Conservation (phyloP, 2,113 vertebrate genomes). For the Pristiophorus japonicus region DNA sequence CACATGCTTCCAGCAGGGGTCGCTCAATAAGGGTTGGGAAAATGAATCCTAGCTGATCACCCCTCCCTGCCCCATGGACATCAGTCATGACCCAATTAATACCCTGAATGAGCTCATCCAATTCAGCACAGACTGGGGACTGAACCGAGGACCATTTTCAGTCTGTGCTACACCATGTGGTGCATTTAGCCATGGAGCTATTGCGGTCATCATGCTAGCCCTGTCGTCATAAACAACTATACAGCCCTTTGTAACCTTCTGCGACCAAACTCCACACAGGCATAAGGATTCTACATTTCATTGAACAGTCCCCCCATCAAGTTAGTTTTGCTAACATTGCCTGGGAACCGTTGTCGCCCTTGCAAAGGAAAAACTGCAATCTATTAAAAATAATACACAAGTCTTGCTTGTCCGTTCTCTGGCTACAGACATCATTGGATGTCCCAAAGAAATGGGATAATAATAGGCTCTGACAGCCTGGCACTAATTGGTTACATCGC, state of each 20-base stretch:
- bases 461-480: slow-evolving; percentile 8
- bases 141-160: background rate
- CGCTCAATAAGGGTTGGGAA: background rate
- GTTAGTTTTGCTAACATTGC: background rate
- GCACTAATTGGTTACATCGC: background rate
- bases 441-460: slow-evolving; percentile 19
- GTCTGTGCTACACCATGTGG: background rate
- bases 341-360: background rate
- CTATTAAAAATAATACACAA: background rate
- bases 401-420: background rate
- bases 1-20: background rate
- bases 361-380: background rate
- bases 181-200: background rate
- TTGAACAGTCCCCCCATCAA: background rate
- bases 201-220: background rate
- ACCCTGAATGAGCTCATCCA: background rate
- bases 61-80: background rate
- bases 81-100: background rate
- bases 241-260: background rate
- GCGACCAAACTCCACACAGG: background rate
- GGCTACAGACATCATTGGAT: background rate
- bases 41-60: background rate
- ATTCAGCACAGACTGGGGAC: background rate
- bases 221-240: background rate
- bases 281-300: background rate